Percentiles rank a stretch among this genome's conserved stretches.
phyloP scores from a whole-genome alignment of 2,797 vertebrate species.

The Hapalemur alaotrensis region DNA sequence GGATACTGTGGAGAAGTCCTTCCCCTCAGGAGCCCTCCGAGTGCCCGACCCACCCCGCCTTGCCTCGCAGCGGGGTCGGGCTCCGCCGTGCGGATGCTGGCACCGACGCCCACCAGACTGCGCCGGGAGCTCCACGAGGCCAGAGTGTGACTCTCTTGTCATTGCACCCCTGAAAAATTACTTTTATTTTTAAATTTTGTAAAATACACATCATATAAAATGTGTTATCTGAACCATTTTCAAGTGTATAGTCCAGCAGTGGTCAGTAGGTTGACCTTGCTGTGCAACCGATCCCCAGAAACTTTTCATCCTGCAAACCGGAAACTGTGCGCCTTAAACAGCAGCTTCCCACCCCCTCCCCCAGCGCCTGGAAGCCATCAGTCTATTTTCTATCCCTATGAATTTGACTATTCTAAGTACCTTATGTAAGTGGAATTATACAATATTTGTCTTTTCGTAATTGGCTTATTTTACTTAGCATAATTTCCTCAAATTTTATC shows the following conservation, averaged over 20 bases:
- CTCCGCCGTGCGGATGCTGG: background rate
- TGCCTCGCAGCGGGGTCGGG: background rate
- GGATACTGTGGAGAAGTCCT: background rate
- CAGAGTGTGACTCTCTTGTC: background rate
- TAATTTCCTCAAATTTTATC: background rate
- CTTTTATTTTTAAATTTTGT: background rate
- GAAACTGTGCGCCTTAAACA: background rate
- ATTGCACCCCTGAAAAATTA: background rate
- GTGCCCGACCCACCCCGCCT: background rate
- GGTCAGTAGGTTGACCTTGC: background rate
- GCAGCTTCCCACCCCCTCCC: background rate
- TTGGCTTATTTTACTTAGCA: background rate
- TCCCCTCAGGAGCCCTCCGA: background rate
- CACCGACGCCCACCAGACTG: background rate
- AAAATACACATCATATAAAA: background rate
- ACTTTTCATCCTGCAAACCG: background rate
- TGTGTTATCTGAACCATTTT: background rate
- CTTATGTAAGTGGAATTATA: background rate
- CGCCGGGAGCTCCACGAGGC: background rate
- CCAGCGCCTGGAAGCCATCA: background rate
- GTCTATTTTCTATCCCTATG: background rate
- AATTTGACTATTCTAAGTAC: background rate
- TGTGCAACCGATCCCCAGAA: background rate
- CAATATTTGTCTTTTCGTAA: background rate
- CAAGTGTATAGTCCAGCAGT: background rate